phyloP scores from a whole-genome alignment of 2,888 invertebrate species.

The Tribolium freemani region DNA sequence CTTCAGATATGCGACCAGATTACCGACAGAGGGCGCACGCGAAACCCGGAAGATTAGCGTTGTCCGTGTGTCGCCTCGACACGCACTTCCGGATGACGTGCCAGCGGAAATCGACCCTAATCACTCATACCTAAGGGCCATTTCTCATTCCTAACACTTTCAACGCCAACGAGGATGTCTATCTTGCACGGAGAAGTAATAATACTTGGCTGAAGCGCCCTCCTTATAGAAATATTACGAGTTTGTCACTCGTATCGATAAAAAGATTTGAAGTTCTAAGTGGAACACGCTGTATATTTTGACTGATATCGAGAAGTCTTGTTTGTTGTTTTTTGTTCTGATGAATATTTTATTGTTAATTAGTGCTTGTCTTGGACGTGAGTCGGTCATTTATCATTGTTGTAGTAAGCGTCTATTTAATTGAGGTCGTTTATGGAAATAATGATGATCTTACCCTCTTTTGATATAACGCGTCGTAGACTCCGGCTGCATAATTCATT shows the following conservation, averaged over 20 bases:
- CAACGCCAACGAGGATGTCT: slow-evolving; percentile 33
- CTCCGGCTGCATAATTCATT: slow-evolving; percentile 55
- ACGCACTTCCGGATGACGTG: slow-evolving; percentile 62
- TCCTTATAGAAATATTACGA: not conserved
- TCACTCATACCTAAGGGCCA: slow-evolving; percentile 35
- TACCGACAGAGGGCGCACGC: slow-evolving; percentile 61
- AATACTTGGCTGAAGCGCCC: not conserved
- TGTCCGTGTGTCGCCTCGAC: slow-evolving; percentile 63
- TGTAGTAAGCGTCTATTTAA: slow-evolving; percentile 25
- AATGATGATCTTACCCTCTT: slow-evolving; percentile 43
- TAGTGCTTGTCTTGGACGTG: not conserved
- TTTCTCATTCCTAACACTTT: slow-evolving; percentile 19
- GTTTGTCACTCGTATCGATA: not conserved
- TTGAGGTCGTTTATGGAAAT: slow-evolving; percentile 33
- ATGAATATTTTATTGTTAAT: not conserved
- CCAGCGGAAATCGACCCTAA: slow-evolving; percentile 43
- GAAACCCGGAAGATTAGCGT: slow-evolving; percentile 64
- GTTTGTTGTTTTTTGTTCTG: not conserved
- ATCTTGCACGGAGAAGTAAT: slow-evolving; percentile 7
- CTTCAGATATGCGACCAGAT: slow-evolving; percentile 61
- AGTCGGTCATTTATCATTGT: slow-evolving; percentile 7
- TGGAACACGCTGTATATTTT: too few species aligned
- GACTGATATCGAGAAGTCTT: not conserved
- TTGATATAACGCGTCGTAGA: slow-evolving; percentile 38
- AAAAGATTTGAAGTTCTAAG: too few species aligned